These are phyloP conservation scores for Ceratitis capitata DNA, from an alignment of 1,140 invertebrate species.

Conservation along the genomic window DNA sequence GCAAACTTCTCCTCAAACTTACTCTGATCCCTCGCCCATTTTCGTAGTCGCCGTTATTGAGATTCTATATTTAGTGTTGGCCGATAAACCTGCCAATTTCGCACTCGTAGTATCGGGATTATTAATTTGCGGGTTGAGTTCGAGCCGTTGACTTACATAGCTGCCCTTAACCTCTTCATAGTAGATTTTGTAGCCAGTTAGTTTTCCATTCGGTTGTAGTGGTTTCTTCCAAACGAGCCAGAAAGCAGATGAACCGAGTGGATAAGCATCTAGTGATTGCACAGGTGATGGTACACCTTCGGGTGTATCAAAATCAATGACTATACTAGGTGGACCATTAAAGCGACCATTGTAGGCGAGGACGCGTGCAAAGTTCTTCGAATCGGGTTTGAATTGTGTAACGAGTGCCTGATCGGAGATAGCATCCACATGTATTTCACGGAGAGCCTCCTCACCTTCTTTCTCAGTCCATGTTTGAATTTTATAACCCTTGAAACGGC, in stretches of 20 bases:
- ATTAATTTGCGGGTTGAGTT: slow-evolving; percentile 79
- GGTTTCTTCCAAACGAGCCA: slow-evolving; percentile 92
- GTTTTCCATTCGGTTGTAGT: slow-evolving; percentile 89
- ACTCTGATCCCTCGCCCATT: slow-evolving; percentile 83
- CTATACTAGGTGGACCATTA: slow-evolving; percentile 89
- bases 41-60: slow-evolving; percentile 84
- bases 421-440: slow-evolving; percentile 83
- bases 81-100: slow-evolving; percentile 85
- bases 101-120: slow-evolving; percentile 80
- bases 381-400: slow-evolving; percentile 87
- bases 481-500: slow-evolving; percentile 96
- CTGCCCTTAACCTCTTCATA: slow-evolving; percentile 84
- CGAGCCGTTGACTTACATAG: slow-evolving; percentile 73
- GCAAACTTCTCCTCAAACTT: slow-evolving; percentile 52
- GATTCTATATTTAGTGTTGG: slow-evolving; percentile 90
- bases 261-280: slow-evolving; percentile 80
- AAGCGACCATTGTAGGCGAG: slow-evolving; percentile 90
- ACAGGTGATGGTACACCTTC: slow-evolving; percentile 95
- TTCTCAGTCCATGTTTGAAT: slow-evolving; percentile 94
- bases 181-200: slow-evolving; percentile 93
- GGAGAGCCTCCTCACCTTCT: slow-evolving; percentile 76
- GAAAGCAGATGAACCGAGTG: slow-evolving; percentile 88
- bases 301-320: slow-evolving; percentile 85
- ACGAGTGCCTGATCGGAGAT: slow-evolving; percentile 79
- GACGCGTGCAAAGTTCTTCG: slow-evolving; percentile 89